Conservation (phyloP, 1,140 invertebrate genomes). For the Drosophila mayri region DNA sequence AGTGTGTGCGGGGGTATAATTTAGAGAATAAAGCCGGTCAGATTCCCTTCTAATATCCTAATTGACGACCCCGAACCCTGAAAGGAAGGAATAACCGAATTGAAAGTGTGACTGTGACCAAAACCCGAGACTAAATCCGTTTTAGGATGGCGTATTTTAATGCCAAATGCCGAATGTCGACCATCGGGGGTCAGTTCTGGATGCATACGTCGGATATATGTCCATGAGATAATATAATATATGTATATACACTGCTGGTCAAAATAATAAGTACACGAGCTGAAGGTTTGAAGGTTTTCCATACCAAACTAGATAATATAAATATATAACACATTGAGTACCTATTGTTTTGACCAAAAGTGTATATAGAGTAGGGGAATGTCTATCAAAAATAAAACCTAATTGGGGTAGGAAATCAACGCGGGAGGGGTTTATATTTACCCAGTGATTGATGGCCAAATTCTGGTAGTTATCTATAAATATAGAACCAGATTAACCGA, state of each 20-base stretch:
- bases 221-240: conserved; percentile 7
- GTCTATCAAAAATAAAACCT: conserved; percentile 2
- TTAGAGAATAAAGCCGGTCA: conserved; percentile 23
- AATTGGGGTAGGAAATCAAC: conserved; percentile 15
- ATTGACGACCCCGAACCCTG: conserved; percentile 34
- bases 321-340: too few species aligned
- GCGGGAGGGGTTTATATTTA: conserved; percentile 1
- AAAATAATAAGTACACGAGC: too few species aligned
- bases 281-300: too few species aligned
- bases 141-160: conserved; percentile 25
- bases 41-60: conserved; percentile 43
- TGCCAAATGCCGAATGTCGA: conserved; percentile 1
- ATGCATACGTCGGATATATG: conserved; percentile 17
- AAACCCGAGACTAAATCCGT: conserved; percentile 14
- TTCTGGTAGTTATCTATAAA: conserved; percentile 3
- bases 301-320: too few species aligned
- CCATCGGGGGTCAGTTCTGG: conserved; percentile 31
- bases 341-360: too few species aligned
- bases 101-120: conserved; percentile 17
- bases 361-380: neutral
- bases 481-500: neutral
- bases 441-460: conserved; percentile 26
- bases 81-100: neutral
- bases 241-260: too few species aligned
- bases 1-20: conserved; percentile 5